These are phyloP conservation scores for Meteorus colon DNA, from an alignment of 2,888 invertebrate genomes.

Conservation along the genomic window DNA sequence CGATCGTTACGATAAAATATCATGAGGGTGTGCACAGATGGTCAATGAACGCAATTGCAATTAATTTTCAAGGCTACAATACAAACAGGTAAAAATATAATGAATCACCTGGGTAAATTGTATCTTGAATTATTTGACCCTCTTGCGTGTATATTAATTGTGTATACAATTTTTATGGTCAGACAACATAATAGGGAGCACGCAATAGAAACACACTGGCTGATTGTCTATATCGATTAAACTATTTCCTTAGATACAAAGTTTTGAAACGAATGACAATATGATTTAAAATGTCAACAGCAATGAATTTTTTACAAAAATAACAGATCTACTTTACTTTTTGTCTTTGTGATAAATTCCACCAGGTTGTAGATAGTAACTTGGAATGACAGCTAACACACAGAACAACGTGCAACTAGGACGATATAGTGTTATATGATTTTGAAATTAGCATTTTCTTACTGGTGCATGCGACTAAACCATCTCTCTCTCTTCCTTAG, in stretches of 20 bases:
- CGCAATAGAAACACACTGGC: slow-evolving; percentile 31
- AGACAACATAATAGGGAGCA: neutral
- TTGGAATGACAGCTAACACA: slow-evolving; percentile 18
- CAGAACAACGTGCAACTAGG: slow-evolving; percentile 41
- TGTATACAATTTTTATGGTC: neutral
- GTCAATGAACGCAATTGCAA: slow-evolving; percentile 19
- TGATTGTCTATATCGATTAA: slow-evolving; percentile 46
- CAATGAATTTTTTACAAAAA: neutral
- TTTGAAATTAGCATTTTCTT: slow-evolving; percentile 62
- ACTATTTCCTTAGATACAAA: slow-evolving; percentile 36
- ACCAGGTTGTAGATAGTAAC: neutral
- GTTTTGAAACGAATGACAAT: neutral
- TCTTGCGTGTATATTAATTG: neutral
- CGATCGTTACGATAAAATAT: slow-evolving; percentile 20
- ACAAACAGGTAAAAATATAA: neutral
- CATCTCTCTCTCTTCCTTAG: slow-evolving; percentile 41
- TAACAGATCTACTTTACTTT: no score
- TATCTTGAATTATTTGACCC: neutral
- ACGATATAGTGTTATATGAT: slow-evolving; percentile 41
- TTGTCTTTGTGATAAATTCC: no score
- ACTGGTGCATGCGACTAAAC: slow-evolving; percentile 56
- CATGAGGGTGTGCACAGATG: neutral
- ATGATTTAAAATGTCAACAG: neutral
- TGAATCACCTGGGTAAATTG: neutral
- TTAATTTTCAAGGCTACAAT: slow-evolving; percentile 1